phyloP scores from a whole-genome alignment of 2,888 invertebrate species.

The Cephalotes varians region DNA sequence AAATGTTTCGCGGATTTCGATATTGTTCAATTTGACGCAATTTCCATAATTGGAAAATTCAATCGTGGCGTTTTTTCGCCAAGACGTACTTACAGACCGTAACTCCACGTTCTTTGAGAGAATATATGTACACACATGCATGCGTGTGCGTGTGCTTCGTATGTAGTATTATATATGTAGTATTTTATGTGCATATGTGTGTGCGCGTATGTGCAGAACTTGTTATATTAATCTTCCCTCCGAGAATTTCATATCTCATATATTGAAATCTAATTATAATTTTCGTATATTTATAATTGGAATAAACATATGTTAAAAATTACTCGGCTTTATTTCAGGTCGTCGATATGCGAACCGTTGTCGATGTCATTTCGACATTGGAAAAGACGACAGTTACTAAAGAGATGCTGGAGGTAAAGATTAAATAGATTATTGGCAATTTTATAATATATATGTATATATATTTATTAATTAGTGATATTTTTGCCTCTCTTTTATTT shows the following conservation, averaged over 20 bases:
- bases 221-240: background rate
- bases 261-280: background rate
- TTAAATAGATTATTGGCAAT: background rate
- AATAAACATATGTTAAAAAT: constrained; percentile 13
- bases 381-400: constrained; percentile 96
- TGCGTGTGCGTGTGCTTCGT: no score
- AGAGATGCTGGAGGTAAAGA: constrained; percentile 93
- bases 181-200: background rate
- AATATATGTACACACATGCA: no score
- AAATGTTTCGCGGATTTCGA: background rate
- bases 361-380: constrained; percentile 96
- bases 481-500: background rate
- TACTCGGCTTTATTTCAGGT: constrained; percentile 89
- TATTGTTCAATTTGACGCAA: background rate
- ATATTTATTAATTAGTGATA: background rate
- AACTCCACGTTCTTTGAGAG: background rate
- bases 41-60: background rate
- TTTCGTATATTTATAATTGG: background rate
- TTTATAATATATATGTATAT: background rate
- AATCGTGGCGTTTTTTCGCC: background rate
- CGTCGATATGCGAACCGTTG: constrained; percentile 97
- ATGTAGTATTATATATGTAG: background rate
- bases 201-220: background rate
- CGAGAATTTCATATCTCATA: background rate
- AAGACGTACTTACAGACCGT: background rate